These are phyloP conservation scores for Microchrysa polita DNA, from an alignment of 2,888 invertebrate species.

Conservation along the genomic window DNA sequence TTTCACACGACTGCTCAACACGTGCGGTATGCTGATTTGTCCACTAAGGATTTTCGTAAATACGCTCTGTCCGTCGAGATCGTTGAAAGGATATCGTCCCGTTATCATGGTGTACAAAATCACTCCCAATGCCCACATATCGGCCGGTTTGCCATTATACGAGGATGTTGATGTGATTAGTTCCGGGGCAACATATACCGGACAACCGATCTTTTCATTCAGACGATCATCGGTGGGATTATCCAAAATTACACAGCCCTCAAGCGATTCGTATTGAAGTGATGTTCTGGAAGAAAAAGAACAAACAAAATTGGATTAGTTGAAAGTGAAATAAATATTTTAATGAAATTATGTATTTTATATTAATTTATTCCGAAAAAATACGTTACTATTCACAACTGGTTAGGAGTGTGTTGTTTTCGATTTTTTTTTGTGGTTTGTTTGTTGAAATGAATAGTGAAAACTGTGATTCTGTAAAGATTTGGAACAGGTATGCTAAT, in stretches of 20 bases:
- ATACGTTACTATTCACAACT: too few relatives aligned
- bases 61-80: slow-evolving; percentile 63
- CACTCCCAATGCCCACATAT: slow-evolving; percentile 63
- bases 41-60: slow-evolving; percentile 91
- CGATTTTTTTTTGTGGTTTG: too few relatives aligned
- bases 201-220: slow-evolving; percentile 63
- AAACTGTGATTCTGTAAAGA: too few relatives aligned
- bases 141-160: slow-evolving; percentile 62
- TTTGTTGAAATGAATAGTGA: too few relatives aligned
- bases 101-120: slow-evolving; percentile 63
- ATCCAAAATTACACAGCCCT: slow-evolving; percentile 62
- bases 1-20: slow-evolving; percentile 80
- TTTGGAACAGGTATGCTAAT: too few relatives aligned
- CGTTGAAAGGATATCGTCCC: slow-evolving; percentile 61
- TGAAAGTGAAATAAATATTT: background rate
- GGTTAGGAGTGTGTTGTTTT: too few relatives aligned
- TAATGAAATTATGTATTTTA: too few relatives aligned
- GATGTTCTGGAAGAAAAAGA: slow-evolving; percentile 57
- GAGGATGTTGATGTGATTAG: slow-evolving; percentile 60
- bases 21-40: slow-evolving; percentile 84
- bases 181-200: slow-evolving; percentile 62
- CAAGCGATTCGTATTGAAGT: slow-evolving; percentile 62
- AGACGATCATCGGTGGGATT: slow-evolving; percentile 60
- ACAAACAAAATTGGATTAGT: slow-evolving; percentile 37
- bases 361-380: too few relatives aligned